Evolutionary conservation across 2,797 vertebrate species (phyloP), one percentile per base, ranked within the genome.

Genomic region (Phalanger gymnotis): DNA sequence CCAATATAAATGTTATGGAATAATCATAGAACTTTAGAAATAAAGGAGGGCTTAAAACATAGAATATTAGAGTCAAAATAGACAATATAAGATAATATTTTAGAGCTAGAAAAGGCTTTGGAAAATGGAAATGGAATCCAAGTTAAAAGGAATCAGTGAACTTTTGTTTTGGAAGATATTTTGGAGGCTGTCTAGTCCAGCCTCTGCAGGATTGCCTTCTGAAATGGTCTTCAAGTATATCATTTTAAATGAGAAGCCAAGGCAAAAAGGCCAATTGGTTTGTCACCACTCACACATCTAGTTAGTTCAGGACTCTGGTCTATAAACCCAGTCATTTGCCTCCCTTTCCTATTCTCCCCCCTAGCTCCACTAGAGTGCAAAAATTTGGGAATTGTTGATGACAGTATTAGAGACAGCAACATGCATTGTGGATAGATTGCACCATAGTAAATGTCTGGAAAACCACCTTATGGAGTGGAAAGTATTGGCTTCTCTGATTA

Each of bases 381-480:
- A 87, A 98, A 54, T 5, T 93, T 53, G 97, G 94, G 92, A 97
- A 97, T 93, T 96, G 87, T 93, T 96, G 95, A 53, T 96, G n/a
- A 0, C 19, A 92, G 95, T 94, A 97, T 98, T 96, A 95, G 98
- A 98, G 91, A 96, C 93, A 94, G 52, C 66, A 0, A 98, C 98
- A 97, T 31, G 93, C 96, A 95, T 95, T 92, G 93, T 96, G 97
- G 97, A 97, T 81, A 95, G 95, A 97, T 92, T 96, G 97, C 96
- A 97, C 98, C 98, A 98, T 34, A 93, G 96, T 96, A 98, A 98
- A 98, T 97, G 96, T 96, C 55, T n/a, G 96, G 96, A 97, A 98
- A 98, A 98, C 97, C 98, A 98, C 98, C 97, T 98, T 98, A 98
- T 98, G 98, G 97, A 97, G 98, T 98, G 98, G 98, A 99, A 99